A percentile compares a stretch with the other conserved stretches of the same genome.
Evolutionary conservation across 2,888 invertebrate species (phyloP).

Genomic region (Bombyx huttoni): DNA sequence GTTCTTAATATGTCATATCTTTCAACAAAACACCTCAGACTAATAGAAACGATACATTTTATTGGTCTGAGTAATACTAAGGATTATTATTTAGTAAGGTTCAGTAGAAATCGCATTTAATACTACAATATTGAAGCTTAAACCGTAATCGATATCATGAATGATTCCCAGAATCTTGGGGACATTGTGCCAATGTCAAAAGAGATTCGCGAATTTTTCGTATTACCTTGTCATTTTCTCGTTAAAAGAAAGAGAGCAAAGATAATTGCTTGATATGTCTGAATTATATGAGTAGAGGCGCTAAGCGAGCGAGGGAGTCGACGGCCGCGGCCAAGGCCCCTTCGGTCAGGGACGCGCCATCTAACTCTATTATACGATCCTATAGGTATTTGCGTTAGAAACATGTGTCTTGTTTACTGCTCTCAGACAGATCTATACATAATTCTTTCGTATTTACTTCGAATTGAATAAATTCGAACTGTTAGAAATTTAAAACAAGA

Average conservation of each 20-base stretch:
- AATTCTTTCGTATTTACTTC: background rate
- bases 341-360: constrained; percentile 59
- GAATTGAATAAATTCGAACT: background rate
- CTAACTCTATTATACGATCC: constrained; percentile 37
- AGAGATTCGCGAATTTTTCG: constrained; percentile 10
- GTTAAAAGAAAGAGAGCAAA: constrained; percentile 10
- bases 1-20: too few relatives aligned
- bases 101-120: background rate
- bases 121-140: background rate
- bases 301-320: constrained; percentile 30
- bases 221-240: constrained; percentile 5
- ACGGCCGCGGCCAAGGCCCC: constrained; percentile 59
- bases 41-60: too few relatives aligned
- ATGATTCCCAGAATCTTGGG: constrained; percentile 10
- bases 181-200: constrained; percentile 14
- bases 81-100: too few relatives aligned
- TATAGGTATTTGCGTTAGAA: constrained; percentile 9
- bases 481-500: background rate
- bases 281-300: constrained; percentile 15
- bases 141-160: background rate
- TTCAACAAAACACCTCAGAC: too few relatives aligned
- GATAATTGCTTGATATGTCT: constrained; percentile 6
- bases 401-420: background rate
- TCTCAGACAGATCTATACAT: background rate
- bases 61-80: too few relatives aligned